Base-by-base conservation (phyloP, 2,888 invertebrate species). In the Microdon myrmicae region DNA sequence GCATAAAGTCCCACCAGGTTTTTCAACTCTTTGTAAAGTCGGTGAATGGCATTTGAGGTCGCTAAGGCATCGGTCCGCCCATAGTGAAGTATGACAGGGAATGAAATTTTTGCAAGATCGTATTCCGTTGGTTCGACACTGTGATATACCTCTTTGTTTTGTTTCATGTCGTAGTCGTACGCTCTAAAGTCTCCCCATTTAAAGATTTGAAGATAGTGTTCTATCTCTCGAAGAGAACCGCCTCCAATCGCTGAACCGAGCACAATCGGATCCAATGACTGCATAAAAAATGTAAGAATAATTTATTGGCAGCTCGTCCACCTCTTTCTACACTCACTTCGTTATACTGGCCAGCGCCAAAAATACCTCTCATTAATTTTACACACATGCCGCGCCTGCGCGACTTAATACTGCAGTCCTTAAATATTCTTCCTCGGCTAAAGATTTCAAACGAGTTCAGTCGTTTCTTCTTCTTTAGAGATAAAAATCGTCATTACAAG, bases 141-240 rank as follows among this genome's bases (percentile, higher is more conserved):
- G 0, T 71, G 70, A 49, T 76, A 77, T 3, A 67, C 7, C 3
- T 69, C 38, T 13, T 68, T 20, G 53, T 77, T 77, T 4, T 72
- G 71, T 0, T 71, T 61, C 3, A 72, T 64, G 2, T 73, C 77
- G 53, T 69, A 75, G 29, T 76, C 77, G 9, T 68, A 76, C 19
- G 73, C 69, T 4, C 73, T 74, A 34, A 77, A 77, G 45, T 77
- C 76, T 0, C 77, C 76, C 3, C 77, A 77, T 35, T 71, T 69
- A 70, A 74, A 72, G 3, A 77, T 68, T 60, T 77, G 76, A 3
- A 73, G 71, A 43, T 74, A 51, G 16, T 77, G 77, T 1, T 69
- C 67, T 9, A 76, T 38, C 49, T 75, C 74, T 2, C 72, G 71
- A 0, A 68, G 47, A 0, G 77, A 75, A 0, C 76, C 75, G 1